Evolutionary conservation across 2,797 vertebrate genomes (phyloP), one percentile per base, ranked within the genome.

Genomic region (Hybognathus amarus): DNA sequence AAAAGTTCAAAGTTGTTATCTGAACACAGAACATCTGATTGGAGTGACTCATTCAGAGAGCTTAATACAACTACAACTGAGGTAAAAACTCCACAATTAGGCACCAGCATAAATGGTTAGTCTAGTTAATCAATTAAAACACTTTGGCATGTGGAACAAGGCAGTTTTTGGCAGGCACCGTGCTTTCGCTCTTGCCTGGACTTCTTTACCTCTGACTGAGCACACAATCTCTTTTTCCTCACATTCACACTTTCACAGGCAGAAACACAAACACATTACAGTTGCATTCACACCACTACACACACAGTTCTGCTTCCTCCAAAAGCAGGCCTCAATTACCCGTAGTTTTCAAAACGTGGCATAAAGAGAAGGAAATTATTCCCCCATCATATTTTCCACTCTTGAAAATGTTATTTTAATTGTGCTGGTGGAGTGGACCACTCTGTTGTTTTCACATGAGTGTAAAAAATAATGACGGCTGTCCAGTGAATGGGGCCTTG

Each of bases 321-420:
- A 89, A 87, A 86, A 86, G 85, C 84, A 70, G 70, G 80, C 81
- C 82, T 87, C 86, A 88, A 84, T 89, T 86, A 87, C 84, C 87
- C 47, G 68, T 80, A 50, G 86, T 79, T 85, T 85, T 87, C 30
- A 88, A 89, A 90, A 87, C 52, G 87, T 66, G 84, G 63, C 84
- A 90, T 87, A 89, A 89, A 90, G 84, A 90, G 85, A 88, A 77
- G 50, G 63, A 82, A 90, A 91, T 90, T 90, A 90, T 90, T 88
- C 86, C 82, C 74, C 87, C 87, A 90, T 91, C 88, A 91, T 90
- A 89, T 89, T 90, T 89, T 87, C 86, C 76, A 81, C 88, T 90
- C 88, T 90, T 90, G 88, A 90, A 91, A 90, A 88, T 89, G 86
- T 89, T 90, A 88, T 91, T 90, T 89, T 90, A 91, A 91, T 90